A percentile compares a stretch with the other conserved stretches of the same genome.
Evolutionary conservation across 2,113 vertebrate species (phyloP).

Genomic region (Platichthys flesus): DNA sequence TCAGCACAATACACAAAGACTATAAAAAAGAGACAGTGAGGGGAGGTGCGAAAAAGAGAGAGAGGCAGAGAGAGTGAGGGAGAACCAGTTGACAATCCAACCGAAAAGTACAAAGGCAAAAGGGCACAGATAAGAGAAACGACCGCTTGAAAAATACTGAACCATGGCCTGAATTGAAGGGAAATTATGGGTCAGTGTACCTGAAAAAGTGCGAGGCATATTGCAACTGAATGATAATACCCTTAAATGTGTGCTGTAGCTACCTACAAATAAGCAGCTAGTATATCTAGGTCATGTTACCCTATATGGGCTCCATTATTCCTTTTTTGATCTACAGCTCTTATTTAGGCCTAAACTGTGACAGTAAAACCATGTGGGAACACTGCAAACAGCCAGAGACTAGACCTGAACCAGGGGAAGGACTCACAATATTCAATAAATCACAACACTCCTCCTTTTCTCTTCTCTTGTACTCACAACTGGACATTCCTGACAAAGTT

Average conservation of each 20-base stretch:
- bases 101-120: constrained; percentile 28
- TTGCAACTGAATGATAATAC: not conserved
- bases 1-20: constrained; percentile 66
- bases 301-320: constrained; percentile 35
- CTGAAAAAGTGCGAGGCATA: not conserved
- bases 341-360: constrained; percentile 50
- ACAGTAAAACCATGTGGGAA: constrained; percentile 64
- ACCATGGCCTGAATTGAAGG: constrained; percentile 30
- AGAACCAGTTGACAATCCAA: constrained; percentile 14
- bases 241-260: not conserved
- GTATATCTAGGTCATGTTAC: constrained; percentile 61
- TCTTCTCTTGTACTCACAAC: constrained; percentile 38
- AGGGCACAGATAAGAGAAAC: constrained; percentile 21
- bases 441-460: constrained; percentile 18
- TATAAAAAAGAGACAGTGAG: constrained; percentile 25
- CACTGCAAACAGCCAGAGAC: constrained; percentile 21
- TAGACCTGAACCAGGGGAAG: constrained; percentile 23
- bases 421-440: constrained; percentile 31
- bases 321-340: constrained; percentile 69
- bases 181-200: constrained; percentile 12
- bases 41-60: constrained; percentile 13
- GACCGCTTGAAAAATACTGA: constrained; percentile 27
- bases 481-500: constrained; percentile 34
- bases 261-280: constrained; percentile 23
- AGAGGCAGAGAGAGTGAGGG: constrained; percentile 9